Conservation (phyloP, 1,140 invertebrate species). For the Araneus ventricosus region DNA sequence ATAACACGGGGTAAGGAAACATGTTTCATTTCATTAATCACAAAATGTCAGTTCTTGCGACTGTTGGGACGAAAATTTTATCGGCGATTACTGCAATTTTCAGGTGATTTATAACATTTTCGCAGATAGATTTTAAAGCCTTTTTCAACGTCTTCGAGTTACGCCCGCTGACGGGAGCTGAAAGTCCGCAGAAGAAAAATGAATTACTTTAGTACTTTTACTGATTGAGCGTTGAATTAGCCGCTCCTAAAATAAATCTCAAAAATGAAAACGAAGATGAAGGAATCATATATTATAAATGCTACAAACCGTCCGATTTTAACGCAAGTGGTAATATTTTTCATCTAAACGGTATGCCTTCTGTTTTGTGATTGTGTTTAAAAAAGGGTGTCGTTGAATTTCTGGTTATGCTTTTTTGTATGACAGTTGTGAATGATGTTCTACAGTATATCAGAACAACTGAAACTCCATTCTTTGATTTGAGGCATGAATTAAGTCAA, state of each 20-base stretch:
- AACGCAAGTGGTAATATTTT: background rate
- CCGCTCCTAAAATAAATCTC: slow-evolving; percentile 22
- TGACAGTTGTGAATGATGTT: too few species aligned
- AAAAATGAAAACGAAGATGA: slow-evolving; percentile 1
- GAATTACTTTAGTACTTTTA: slow-evolving; percentile 35
- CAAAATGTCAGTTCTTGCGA: slow-evolving; percentile 66
- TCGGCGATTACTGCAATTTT: slow-evolving; percentile 72
- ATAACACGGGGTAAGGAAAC: slow-evolving; percentile 57
- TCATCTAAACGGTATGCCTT: background rate
- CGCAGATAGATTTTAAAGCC: slow-evolving; percentile 28
- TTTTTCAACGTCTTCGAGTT: slow-evolving; percentile 47
- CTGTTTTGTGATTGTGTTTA: background rate
- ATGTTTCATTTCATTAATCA: slow-evolving; percentile 72
- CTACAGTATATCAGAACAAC: too few species aligned
- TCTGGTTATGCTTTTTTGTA: background rate
- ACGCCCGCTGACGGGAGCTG: slow-evolving; percentile 14
- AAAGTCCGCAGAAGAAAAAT: slow-evolving; percentile 54
- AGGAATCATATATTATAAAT: background rate
- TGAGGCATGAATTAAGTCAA: too few species aligned
- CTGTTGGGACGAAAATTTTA: slow-evolving; percentile 60
- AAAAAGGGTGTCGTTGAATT: background rate
- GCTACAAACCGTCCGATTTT: background rate
- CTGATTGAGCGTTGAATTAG: slow-evolving; percentile 55
- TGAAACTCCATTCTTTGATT: too few species aligned
- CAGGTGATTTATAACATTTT: slow-evolving; percentile 73